Evolutionary conservation across 2,113 vertebrate species (phyloP).

Genomic region (Camelus dromedarius): DNA sequence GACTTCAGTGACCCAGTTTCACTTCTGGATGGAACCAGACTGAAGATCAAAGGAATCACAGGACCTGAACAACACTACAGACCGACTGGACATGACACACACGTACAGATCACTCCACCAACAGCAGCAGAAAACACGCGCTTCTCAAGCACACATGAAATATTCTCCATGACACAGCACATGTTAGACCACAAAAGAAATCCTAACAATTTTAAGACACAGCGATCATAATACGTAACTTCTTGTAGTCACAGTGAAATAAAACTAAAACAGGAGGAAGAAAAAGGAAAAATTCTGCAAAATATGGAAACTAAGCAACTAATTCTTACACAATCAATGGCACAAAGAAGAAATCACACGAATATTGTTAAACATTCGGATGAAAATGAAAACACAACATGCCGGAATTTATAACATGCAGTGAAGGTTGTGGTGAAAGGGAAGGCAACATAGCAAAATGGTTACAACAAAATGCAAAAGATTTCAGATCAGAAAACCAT

Average conservation of each 20-base stretch:
- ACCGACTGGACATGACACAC: too few relatives aligned
- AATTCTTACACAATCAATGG: neutral
- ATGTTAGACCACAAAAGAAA: neutral
- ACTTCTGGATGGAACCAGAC: neutral
- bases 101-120: neutral
- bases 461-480: too few relatives aligned
- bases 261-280: neutral
- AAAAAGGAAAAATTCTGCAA: neutral
- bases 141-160: neutral
- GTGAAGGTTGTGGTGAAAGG: too few relatives aligned
- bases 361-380: neutral
- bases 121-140: neutral
- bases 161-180: neutral
- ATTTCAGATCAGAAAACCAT: too few relatives aligned
- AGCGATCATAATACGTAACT: neutral
- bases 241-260: neutral
- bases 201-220: neutral
- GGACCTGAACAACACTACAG: too few relatives aligned
- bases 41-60: too few relatives aligned
- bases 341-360: neutral
- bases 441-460: too few relatives aligned
- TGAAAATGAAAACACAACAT: neutral
- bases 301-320: neutral
- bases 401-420: neutral
- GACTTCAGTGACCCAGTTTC: neutral